A percentile compares a stretch with the other conserved stretches of the same genome.
phyloP scores from a whole-genome alignment of 2,797 vertebrate genomes.

The Margarornis squamiger region DNA sequence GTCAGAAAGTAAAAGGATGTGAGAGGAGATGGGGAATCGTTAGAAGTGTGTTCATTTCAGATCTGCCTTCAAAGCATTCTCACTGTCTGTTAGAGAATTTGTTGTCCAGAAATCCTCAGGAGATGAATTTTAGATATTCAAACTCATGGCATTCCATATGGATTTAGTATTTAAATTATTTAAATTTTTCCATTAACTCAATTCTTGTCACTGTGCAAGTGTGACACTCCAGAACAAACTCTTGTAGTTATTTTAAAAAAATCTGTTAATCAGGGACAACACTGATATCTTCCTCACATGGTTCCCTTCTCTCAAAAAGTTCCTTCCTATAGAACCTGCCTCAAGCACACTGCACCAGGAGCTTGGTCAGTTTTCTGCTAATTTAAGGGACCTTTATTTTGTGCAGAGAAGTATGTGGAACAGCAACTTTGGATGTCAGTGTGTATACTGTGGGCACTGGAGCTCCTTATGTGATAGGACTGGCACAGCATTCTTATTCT shows the following conservation, averaged over 20 bases:
- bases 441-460: neutral
- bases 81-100: neutral
- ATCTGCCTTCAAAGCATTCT: neutral
- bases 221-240: neutral
- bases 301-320: neutral
- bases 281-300: accelerated
- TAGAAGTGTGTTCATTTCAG: neutral
- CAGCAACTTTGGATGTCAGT: neutral
- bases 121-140: neutral
- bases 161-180: neutral
- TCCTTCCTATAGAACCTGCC: neutral
- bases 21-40: neutral
- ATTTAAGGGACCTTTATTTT: neutral
- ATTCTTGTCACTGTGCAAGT: neutral
- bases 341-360: neutral
- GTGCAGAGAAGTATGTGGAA: neutral
- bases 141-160: neutral
- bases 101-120: neutral
- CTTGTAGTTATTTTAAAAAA: neutral
- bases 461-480: neutral
- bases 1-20: neutral
- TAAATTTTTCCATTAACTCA: neutral
- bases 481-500: neutral
- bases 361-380: neutral
- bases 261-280: neutral